Percentiles rank a stretch among this genome's conserved stretches.
Conservation (phyloP, 2,888 invertebrate species). For the Hipparchia sbordonii region DNA sequence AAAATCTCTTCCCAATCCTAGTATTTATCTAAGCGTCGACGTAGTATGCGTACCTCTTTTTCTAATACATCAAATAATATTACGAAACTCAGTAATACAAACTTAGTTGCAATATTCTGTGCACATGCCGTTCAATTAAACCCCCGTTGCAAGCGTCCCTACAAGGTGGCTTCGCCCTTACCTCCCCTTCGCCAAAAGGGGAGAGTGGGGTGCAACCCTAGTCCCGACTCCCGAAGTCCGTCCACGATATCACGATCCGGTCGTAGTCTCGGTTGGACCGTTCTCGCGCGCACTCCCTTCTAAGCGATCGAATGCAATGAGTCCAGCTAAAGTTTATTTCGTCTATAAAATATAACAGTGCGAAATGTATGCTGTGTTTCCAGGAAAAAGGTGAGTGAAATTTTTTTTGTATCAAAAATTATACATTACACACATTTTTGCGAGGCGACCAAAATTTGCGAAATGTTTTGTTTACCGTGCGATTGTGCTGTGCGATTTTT, state of each 20-base stretch:
- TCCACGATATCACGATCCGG: not conserved
- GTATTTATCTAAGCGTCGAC: no score
- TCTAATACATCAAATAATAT: no score
- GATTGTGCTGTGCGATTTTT: slow-evolving; percentile 35
- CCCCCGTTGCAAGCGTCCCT: slow-evolving; percentile 37
- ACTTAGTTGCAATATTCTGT: slow-evolving; percentile 27
- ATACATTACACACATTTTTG: slow-evolving; percentile 26
- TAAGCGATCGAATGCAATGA: slow-evolving; percentile 34
- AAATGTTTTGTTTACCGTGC: slow-evolving; percentile 32
- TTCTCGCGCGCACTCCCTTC: slow-evolving; percentile 19
- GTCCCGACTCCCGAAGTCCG: slow-evolving; percentile 8
- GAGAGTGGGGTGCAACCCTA: slow-evolving; percentile 34
- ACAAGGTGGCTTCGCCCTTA: slow-evolving; percentile 29
- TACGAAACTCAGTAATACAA: slow-evolving; percentile 13
- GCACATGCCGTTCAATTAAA: slow-evolving; percentile 36
- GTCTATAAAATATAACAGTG: slow-evolving; percentile 29
- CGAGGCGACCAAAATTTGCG: slow-evolving; percentile 31
- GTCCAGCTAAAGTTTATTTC: slow-evolving; percentile 38
- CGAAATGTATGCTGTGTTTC: slow-evolving; percentile 35
- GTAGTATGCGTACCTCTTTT: no score
- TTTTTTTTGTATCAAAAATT: slow-evolving; percentile 15
- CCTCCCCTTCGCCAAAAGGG: slow-evolving; percentile 27
- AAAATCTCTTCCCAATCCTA: no score
- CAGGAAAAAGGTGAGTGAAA: slow-evolving; percentile 34
- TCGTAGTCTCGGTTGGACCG: slow-evolving; percentile 36